Evolutionary conservation across 2,113 vertebrate species (phyloP), one percentile per base, ranked within the genome.

Genomic region (Saguinus imperator): DNA sequence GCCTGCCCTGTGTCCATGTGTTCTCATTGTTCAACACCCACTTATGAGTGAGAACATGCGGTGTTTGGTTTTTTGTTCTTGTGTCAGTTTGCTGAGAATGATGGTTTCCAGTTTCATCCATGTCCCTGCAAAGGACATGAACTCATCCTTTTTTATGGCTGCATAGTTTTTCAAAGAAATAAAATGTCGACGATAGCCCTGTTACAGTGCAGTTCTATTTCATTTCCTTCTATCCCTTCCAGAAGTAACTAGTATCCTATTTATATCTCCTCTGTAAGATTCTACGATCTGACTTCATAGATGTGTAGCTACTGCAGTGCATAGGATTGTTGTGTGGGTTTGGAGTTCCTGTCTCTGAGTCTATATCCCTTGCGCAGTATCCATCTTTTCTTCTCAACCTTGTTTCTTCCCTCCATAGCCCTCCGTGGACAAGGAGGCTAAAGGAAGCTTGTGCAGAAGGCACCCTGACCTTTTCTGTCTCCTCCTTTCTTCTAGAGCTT

Each of bases 361-460:
- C 52, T 5, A 1, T 1, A 3, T 8, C 25, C 50, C 4, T 72
- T 55, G 27, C 32, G 7, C 16, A 6, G 5, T n/a, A 0, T 64
- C 23, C 4, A 0, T 50, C 32, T 89, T 45, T 57, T 43, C 64
- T 55, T 52, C 72, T 18, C 57, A 66, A 0, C 43, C 40, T 73
- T 35, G 4, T 16, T 57, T 80, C 57, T 89, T 45, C 5, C 11
- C 6, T 40, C 52, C 3, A 1, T 1, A 3, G 1, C 73, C 13
- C 10, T 89, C 32, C 13, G 0, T 27, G 2, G 70, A 25, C 27
- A 7, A 70, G 52, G 32, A 35, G 14, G 2, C 64, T 18, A 32
- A 16, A 37, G 10, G 6, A 16, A 14, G 8, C 73, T 40, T 10
- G 43, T 32, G 61, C 61, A 64, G 61, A 64, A n/a, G 25, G 25